phyloP scores from a whole-genome alignment of 2,113 vertebrate genomes.

The Alexandromys fortis region DNA sequence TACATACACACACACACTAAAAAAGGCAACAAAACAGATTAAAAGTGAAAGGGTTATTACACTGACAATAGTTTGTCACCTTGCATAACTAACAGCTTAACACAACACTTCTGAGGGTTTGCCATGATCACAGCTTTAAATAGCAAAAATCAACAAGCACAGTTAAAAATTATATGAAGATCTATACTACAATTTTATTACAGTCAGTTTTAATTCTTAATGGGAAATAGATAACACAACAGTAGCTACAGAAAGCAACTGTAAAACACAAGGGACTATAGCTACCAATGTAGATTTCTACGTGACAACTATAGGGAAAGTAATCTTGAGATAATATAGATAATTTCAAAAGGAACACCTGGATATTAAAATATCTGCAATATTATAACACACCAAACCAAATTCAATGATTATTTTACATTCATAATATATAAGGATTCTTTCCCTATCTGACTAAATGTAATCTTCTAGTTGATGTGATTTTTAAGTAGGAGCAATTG shows the following conservation, averaged over 20 bases:
- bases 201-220: constrained; percentile 81
- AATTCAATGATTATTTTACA: constrained; percentile 57
- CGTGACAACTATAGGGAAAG: constrained; percentile 57
- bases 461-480: constrained; percentile 62
- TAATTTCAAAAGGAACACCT: constrained; percentile 62
- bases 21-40: constrained; percentile 61
- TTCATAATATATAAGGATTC: constrained; percentile 54
- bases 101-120: constrained; percentile 55
- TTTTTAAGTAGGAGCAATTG: constrained; percentile 59
- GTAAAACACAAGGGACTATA: constrained; percentile 44
- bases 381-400: constrained; percentile 47
- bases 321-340: constrained; percentile 35
- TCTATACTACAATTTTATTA: constrained; percentile 71
- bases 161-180: constrained; percentile 75
- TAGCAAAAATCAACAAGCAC: constrained; percentile 68
- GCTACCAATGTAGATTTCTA: constrained; percentile 67
- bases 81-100: not conserved
- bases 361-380: constrained; percentile 64
- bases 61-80: constrained; percentile 68
- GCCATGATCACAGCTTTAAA: constrained; percentile 72
- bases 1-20: not conserved
- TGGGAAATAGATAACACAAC: constrained; percentile 75
- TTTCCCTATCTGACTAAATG: constrained; percentile 52
- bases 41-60: constrained; percentile 76
- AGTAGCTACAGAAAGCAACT: constrained; percentile 76